Conservation (phyloP, 2,797 vertebrate species). For the Labeo calbasu region DNA sequence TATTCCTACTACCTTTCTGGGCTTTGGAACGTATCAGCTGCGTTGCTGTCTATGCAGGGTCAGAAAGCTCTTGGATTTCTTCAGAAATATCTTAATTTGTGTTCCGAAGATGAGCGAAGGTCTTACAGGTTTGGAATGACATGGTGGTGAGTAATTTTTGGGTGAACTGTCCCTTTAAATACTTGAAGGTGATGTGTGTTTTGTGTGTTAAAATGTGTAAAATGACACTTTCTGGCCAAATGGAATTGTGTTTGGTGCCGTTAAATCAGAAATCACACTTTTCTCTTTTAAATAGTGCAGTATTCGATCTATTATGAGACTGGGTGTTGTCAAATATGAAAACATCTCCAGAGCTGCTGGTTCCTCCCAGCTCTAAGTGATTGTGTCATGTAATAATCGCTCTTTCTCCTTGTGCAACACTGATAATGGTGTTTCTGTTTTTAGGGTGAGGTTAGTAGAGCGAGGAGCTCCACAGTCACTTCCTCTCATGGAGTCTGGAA, state of each 20-base stretch:
- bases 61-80: too few species aligned
- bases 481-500: constrained; percentile 95
- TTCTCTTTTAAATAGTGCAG: background rate
- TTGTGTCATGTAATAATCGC: background rate
- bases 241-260: background rate
- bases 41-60: too few species aligned
- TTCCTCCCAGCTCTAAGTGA: background rate
- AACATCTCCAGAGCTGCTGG: background rate
- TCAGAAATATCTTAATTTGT: too few species aligned
- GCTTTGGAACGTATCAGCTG: too few species aligned
- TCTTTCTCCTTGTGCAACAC: background rate
- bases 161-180: background rate
- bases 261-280: background rate
- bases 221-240: background rate
- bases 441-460: constrained; percentile 94
- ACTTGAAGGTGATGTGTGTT: background rate
- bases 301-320: background rate
- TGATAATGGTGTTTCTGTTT: constrained; percentile 41
- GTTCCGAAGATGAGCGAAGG: too few species aligned
- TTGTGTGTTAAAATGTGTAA: background rate
- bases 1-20: too few species aligned
- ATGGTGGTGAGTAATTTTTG: too few species aligned
- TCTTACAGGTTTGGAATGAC: too few species aligned
- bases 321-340: background rate
- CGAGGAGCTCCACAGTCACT: constrained; percentile 97